phyloP scores from a whole-genome alignment of 2,113 vertebrate genomes.

The Amphiprion ocellaris region DNA sequence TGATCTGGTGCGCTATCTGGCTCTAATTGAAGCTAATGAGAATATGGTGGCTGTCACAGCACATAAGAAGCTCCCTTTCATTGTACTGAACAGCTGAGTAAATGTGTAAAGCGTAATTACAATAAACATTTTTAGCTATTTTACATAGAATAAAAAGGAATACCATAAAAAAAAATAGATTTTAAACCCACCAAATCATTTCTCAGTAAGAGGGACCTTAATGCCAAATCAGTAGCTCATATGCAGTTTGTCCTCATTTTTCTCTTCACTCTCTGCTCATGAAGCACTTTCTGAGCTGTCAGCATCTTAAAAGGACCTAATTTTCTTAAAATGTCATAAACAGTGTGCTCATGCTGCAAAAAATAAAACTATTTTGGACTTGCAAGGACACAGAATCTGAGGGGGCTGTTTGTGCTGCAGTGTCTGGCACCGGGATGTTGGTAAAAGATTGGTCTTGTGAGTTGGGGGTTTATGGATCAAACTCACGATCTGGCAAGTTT shows the following conservation, averaged over 20 bases:
- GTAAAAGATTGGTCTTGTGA: too few species aligned
- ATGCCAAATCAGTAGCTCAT: constrained; percentile 25
- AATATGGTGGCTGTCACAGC: background rate
- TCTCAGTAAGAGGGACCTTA: background rate
- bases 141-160: background rate
- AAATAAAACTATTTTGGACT: background rate
- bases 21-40: background rate
- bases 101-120: background rate
- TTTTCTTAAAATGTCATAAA: constrained; percentile 23
- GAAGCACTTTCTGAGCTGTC: constrained; percentile 15
- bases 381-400: background rate
- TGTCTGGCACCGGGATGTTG: too few species aligned
- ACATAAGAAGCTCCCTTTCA: background rate
- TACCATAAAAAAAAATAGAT: background rate
- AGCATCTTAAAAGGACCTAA: constrained; percentile 8
- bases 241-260: constrained; percentile 34
- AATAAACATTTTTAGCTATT: background rate
- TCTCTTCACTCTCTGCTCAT: background rate
- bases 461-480: too few species aligned
- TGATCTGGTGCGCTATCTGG: background rate
- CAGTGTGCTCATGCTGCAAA: background rate
- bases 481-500: too few species aligned
- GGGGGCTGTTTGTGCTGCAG: too few species aligned
- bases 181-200: background rate
- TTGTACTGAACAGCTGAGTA: background rate